phyloP scores from a whole-genome alignment of 2,888 invertebrate genomes.

The Linnaemya tessellans region DNA sequence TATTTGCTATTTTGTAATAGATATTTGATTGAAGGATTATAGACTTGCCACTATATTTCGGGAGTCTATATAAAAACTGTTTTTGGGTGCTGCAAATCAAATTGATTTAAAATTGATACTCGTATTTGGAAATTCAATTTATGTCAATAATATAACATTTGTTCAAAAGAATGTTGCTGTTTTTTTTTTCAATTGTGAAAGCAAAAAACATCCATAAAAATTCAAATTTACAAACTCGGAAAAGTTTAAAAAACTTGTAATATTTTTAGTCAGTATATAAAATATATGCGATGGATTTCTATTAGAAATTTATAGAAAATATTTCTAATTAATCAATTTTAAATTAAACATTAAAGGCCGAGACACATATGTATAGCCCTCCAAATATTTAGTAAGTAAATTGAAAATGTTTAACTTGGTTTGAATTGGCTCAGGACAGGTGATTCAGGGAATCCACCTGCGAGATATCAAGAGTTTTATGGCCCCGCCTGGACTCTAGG shows the following conservation, averaged over 20 bases:
- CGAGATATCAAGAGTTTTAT: too few species aligned
- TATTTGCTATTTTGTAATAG: slow-evolving; percentile 63
- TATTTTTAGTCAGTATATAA: too few species aligned
- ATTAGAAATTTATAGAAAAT: too few species aligned
- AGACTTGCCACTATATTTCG: slow-evolving; percentile 63
- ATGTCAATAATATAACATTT: slow-evolving; percentile 14
- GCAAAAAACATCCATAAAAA: neutral
- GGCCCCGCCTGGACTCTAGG: too few species aligned
- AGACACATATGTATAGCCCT: too few species aligned
- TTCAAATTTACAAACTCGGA: neutral
- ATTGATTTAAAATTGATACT: slow-evolving; percentile 63
- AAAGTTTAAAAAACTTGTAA: neutral
- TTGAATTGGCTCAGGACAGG: too few species aligned
- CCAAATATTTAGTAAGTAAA: too few species aligned
- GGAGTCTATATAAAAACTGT: neutral
- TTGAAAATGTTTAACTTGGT: too few species aligned
- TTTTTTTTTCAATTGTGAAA: neutral
- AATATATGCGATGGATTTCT: too few species aligned
- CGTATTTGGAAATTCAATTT: slow-evolving; percentile 46
- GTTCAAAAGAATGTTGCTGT: neutral
- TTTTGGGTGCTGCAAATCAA: slow-evolving; percentile 36
- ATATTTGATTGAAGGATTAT: slow-evolving; percentile 72
- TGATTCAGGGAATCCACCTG: too few species aligned
- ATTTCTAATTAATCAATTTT: too few species aligned
- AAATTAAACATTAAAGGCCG: too few species aligned